These are phyloP conservation scores for Lepidothrix coronata DNA, from an alignment of 2,113 vertebrate genomes.

Conservation along the genomic window DNA sequence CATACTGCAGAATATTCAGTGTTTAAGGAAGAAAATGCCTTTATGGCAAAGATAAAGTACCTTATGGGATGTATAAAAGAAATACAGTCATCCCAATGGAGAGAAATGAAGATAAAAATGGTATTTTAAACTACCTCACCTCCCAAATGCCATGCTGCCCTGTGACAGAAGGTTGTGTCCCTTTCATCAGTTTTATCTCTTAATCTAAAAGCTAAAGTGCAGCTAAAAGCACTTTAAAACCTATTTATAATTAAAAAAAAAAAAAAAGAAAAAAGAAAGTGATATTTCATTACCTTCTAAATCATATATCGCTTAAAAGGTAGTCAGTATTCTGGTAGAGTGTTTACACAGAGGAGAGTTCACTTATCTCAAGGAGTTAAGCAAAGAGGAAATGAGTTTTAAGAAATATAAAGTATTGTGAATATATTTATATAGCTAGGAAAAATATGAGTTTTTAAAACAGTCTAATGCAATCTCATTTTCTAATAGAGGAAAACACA, in stretches of 20 bases:
- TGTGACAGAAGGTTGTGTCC: slow-evolving; percentile 43
- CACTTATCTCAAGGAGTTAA: slow-evolving; percentile 27
- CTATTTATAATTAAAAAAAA: slow-evolving; percentile 4
- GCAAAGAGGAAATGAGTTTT: slow-evolving; percentile 41
- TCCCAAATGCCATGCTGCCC: slow-evolving; percentile 30
- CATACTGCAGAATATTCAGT: not conserved
- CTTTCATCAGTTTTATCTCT: slow-evolving; percentile 63
- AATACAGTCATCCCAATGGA: not conserved
- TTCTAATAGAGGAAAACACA: not conserved
- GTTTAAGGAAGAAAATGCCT: not conserved
- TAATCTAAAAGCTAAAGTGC: slow-evolving; percentile 58
- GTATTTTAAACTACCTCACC: slow-evolving; percentile 55
- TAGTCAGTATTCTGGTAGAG: slow-evolving; percentile 41
- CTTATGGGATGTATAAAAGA: slow-evolving; percentile 22
- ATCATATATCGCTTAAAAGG: slow-evolving; percentile 29
- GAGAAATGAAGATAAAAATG: slow-evolving; percentile 50
- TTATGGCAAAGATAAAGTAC: slow-evolving; percentile 13
- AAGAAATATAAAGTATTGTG: not conserved
- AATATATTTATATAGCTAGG: not conserved
- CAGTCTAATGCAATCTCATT: not conserved
- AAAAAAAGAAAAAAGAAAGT: not conserved
- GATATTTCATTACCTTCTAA: slow-evolving; percentile 65
- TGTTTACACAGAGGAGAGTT: slow-evolving; percentile 32
- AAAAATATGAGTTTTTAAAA: not conserved
- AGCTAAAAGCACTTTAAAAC: slow-evolving; percentile 62